These are phyloP conservation scores for Ephestia elutella DNA, from an alignment of 1,140 invertebrate genomes.

Conservation along the genomic window DNA sequence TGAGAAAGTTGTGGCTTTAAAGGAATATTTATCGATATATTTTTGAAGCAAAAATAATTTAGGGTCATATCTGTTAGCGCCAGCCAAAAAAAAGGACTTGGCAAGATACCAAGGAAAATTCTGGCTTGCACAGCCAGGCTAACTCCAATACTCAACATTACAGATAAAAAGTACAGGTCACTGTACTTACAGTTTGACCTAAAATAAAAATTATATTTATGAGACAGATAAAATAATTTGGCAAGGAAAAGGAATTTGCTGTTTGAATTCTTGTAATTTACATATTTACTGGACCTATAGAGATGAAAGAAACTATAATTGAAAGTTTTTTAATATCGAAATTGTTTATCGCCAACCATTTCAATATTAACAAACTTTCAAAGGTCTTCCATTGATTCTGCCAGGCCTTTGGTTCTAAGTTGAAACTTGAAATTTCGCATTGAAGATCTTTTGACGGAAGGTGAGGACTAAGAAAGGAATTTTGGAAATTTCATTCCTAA, in stretches of 20 bases:
- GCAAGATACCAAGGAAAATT: constrained; percentile 12
- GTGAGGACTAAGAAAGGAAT: too few species aligned
- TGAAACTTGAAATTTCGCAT: too few species aligned
- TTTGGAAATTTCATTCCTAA: too few species aligned
- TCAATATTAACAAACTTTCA: too few species aligned
- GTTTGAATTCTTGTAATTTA: not conserved
- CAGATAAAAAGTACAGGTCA: not conserved
- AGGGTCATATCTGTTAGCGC: constrained; percentile 9
- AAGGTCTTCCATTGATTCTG: too few species aligned
- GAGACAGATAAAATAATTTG: not conserved
- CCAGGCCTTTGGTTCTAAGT: too few species aligned
- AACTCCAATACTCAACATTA: not conserved
- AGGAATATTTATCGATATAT: constrained; percentile 3
- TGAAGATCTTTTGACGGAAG: too few species aligned
- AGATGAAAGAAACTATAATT: too few species aligned
- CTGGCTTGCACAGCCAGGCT: constrained; percentile 1
- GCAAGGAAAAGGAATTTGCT: not conserved
- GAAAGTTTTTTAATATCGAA: too few species aligned
- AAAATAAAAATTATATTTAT: not conserved
- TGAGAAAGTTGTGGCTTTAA: too few species aligned
- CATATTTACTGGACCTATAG: too few species aligned
- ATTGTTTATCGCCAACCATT: too few species aligned
- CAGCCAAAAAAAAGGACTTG: constrained; percentile 14
- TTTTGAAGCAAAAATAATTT: constrained; percentile 12
- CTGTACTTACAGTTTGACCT: not conserved